Evolutionary conservation across 2,113 vertebrate genomes (phyloP).

Genomic region (Gasterosteus aculeatus): DNA sequence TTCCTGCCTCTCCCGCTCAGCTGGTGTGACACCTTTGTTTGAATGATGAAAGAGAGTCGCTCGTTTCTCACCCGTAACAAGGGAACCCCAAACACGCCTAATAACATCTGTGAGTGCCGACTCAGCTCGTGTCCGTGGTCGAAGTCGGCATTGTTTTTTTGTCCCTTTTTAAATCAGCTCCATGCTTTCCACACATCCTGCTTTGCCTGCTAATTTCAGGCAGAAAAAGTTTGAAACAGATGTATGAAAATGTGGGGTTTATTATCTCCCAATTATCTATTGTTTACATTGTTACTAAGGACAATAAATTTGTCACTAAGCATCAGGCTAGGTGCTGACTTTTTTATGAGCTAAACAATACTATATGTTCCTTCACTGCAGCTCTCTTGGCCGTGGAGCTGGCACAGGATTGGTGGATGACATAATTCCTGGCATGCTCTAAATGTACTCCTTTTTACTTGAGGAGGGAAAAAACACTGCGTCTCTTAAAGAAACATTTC

Average conservation of each 20-base stretch:
- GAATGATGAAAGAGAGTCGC: conserved; percentile 49
- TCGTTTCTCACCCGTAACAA: conserved; percentile 49
- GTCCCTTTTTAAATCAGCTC: conserved; percentile 52
- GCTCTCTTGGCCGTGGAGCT: conserved; percentile 85
- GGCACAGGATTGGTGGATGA: conserved; percentile 86
- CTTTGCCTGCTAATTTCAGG: conserved; percentile 60
- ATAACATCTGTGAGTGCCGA: conserved; percentile 52
- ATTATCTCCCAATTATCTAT: conserved; percentile 84
- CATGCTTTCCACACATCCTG: conserved; percentile 56
- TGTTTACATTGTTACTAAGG: conserved; percentile 93
- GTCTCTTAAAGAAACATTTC: conserved; percentile 83
- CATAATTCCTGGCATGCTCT: conserved; percentile 92
- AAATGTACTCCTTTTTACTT: conserved; percentile 85
- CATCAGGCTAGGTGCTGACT: conserved; percentile 86
- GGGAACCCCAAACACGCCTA: conserved; percentile 62
- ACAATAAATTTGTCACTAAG: conserved; percentile 88
- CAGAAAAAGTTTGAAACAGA: conserved; percentile 44
- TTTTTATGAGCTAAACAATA: conserved; percentile 94
- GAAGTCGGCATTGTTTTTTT: conserved; percentile 42
- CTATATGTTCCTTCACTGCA: conserved; percentile 89
- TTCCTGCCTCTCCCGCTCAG: conserved; percentile 2
- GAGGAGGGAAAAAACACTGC: conserved; percentile 64
- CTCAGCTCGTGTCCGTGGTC: conserved; percentile 48
- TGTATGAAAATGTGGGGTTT: conserved; percentile 78
- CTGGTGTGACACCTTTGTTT: conserved; percentile 55